Conservation (phyloP, 1,140 invertebrate genomes). For the Mactra quadrangularis region DNA sequence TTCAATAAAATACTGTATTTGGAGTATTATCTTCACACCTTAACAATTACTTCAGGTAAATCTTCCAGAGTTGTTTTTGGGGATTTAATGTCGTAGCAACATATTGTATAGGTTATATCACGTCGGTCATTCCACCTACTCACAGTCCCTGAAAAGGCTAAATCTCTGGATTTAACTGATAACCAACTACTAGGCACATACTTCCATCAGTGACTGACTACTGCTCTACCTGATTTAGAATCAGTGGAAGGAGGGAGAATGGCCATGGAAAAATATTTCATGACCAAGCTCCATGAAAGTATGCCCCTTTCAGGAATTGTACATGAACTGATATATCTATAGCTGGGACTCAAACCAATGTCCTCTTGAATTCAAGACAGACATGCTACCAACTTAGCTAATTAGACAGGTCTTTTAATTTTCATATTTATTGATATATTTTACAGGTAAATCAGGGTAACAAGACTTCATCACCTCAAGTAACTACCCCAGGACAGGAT, state of each 20-base stretch:
- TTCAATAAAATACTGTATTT: not conserved
- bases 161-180: too few relatives aligned
- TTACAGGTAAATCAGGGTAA: conserved; percentile 9
- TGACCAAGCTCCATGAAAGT: too few relatives aligned
- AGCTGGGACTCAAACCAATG: not conserved
- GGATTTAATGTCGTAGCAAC: too few relatives aligned
- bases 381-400: not conserved
- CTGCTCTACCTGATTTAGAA: too few relatives aligned
- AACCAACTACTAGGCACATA: too few relatives aligned
- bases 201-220: too few relatives aligned
- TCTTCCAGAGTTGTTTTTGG: too few relatives aligned
- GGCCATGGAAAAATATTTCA: too few relatives aligned
- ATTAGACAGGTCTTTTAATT: not conserved
- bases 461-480: not conserved
- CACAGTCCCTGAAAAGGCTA: too few relatives aligned
- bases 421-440: not conserved
- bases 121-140: too few relatives aligned
- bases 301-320: not conserved
- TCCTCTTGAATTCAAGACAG: not conserved
- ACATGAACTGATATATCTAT: not conserved
- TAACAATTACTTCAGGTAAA: not conserved
- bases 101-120: too few relatives aligned
- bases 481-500: not conserved
- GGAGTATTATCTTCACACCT: not conserved
- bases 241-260: too few relatives aligned